Evolutionary conservation across 2,888 invertebrate species (phyloP), one percentile per base, ranked within the genome.

Genomic region (Leistus spinibarbis): DNA sequence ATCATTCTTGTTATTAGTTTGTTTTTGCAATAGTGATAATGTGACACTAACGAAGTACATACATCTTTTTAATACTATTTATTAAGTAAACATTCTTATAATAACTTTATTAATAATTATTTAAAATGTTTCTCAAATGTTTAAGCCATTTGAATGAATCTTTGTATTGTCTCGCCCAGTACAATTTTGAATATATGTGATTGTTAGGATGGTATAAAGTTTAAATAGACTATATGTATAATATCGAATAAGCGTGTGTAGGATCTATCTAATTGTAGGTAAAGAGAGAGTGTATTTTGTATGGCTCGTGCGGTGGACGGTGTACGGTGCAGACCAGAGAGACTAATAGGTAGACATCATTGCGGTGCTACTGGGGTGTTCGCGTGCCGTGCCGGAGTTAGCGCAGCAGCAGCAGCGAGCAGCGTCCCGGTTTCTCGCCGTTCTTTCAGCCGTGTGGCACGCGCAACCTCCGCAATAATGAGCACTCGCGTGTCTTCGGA

Each of bases 341-440:
- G 54, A 60, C 60, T 60, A 60, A 60, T 60, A 22, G 57, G 60
- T 20, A 60, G 60, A 60, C 60, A 60, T 40, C 40, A 40, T 19
- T 10, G 60, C 19, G 60, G 60, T 60, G 60, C 60, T 60, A 60
- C 60, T 60, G 60, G 60, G 60, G 60, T 10, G 60, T 20, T 60
- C 60, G 60, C 60, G 60, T 60, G 60, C 60, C 60, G 19, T 16
- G 1, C 17, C 13, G 16, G 3, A 5, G 20, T 22, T 2, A 3
- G 54, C 54, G 2, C 2, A 54, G n/a, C 17, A 5, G 54, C 54
- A 17, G 54, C 54, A 54, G n/a, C n/a, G n/a, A 13, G 54, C 54
- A 17, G 54, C 54, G 40, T 22, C 60, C 60, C 17, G 60, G 60
- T 19, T 60, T 20, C 19, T 60, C 20, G 10, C 19, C 60, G 13